phyloP scores from a whole-genome alignment of 2,888 invertebrate genomes.

The Liopterus haemorrhoidalis region DNA sequence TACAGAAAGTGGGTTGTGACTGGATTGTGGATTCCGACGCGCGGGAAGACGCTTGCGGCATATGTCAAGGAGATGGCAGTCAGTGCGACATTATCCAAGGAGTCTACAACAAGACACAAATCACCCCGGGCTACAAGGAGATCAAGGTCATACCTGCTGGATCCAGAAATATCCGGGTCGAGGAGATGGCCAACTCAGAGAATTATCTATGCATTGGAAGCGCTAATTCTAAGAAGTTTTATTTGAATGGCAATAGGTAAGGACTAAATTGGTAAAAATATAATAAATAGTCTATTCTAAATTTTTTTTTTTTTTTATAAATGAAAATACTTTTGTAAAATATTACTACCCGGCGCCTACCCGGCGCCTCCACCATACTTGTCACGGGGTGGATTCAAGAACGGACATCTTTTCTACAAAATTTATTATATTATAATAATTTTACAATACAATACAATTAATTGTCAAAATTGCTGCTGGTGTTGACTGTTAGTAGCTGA shows the following conservation, averaged over 20 bases:
- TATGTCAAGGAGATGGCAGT: conserved; percentile 78
- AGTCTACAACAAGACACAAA: conserved; percentile 48
- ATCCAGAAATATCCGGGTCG: conserved; percentile 70
- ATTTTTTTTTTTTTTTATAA: conserved; percentile 3
- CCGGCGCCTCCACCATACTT: too few species aligned
- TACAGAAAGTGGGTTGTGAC: conserved; percentile 90
- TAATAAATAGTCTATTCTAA: background rate
- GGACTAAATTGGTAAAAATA: conserved; percentile 24
- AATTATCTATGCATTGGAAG: conserved; percentile 76
- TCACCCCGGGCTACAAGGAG: conserved; percentile 52
- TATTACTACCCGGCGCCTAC: too few species aligned
- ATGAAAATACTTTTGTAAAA: too few species aligned
- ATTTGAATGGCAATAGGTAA: conserved; percentile 73
- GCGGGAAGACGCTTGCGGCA: conserved; percentile 77
- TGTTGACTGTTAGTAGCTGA: too few species aligned
- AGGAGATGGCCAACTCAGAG: conserved; percentile 68
- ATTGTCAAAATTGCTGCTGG: too few species aligned
- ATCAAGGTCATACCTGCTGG: conserved; percentile 70
- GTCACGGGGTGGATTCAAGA: too few species aligned
- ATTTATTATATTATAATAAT: background rate
- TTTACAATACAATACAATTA: background rate
- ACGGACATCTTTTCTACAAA: too few species aligned
- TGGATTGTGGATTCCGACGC: conserved; percentile 76
- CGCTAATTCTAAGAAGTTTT: conserved; percentile 62
- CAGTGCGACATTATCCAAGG: conserved; percentile 68